phyloP scores from a whole-genome alignment of 2,797 vertebrate genomes.

The Molossus alvarezi region DNA sequence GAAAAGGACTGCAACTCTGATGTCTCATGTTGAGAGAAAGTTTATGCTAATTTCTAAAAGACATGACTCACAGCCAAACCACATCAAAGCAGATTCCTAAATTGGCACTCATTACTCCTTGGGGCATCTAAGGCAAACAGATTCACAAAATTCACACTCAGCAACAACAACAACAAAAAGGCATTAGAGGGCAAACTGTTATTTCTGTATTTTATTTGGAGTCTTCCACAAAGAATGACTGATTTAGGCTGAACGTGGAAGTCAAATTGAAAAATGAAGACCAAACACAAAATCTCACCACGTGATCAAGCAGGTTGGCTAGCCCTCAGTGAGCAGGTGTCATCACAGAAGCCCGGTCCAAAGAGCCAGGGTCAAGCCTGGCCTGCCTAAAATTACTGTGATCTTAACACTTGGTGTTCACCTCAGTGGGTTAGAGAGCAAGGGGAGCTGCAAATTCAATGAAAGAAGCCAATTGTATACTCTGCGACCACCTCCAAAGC shows the following conservation, averaged over 20 bases:
- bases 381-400: neutral
- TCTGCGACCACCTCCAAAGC: neutral
- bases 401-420: neutral
- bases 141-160: slow-evolving; percentile 34
- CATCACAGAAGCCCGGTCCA: neutral
- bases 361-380: slow-evolving; percentile 1
- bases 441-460: slow-evolving; percentile 2
- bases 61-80: slow-evolving; percentile 24
- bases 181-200: slow-evolving; percentile 16
- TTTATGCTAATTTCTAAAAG: slow-evolving; percentile 42
- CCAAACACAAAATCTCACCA: neutral
- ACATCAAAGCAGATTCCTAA: slow-evolving; percentile 47
- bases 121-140: slow-evolving; percentile 23
- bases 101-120: slow-evolving; percentile 6
- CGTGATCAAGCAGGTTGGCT: neutral
- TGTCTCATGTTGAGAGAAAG: neutral
- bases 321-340: neutral
- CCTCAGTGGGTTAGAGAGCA: neutral
- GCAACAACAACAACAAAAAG: neutral
- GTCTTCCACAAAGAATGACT: slow-evolving; percentile 55
- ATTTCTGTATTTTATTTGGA: slow-evolving; percentile 57
- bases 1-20: neutral
- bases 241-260: slow-evolving; percentile 1
- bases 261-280: neutral
- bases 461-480: slow-evolving; percentile 36